Percentiles rank a stretch among this genome's conserved stretches.
phyloP scores from a whole-genome alignment of 2,888 invertebrate genomes.

The Apodemia duryi region DNA sequence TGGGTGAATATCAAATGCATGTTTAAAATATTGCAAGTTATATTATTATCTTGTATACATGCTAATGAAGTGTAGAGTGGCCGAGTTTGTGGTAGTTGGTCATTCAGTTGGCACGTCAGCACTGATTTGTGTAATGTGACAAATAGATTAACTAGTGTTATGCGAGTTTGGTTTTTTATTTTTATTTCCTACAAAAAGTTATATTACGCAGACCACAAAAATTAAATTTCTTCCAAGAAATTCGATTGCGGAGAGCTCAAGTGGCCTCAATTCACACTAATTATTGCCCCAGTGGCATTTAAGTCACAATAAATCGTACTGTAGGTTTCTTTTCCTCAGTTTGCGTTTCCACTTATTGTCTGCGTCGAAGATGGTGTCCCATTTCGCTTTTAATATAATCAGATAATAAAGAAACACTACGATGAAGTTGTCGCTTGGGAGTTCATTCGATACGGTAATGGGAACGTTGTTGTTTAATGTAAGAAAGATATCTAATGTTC shows the following conservation, averaged over 20 bases:
- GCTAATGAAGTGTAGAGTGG: slow-evolving; percentile 70
- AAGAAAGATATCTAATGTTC: neutral
- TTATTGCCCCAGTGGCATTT: slow-evolving; percentile 18
- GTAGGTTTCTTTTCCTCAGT: slow-evolving; percentile 15
- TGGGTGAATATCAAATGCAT: slow-evolving; percentile 39
- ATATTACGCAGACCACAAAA: neutral
- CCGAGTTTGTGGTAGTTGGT: slow-evolving; percentile 73
- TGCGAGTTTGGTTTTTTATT: slow-evolving; percentile 10
- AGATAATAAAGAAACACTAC: slow-evolving; percentile 14
- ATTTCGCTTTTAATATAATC: slow-evolving; percentile 19
- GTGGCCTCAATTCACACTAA: slow-evolving; percentile 19
- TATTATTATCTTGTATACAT: slow-evolving; percentile 66
- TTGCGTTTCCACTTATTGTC: slow-evolving; percentile 17
- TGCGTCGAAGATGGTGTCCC: slow-evolving; percentile 17
- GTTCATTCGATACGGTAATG: slow-evolving; percentile 7
- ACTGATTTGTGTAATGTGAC: slow-evolving; percentile 63
- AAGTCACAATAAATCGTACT: slow-evolving; percentile 20
- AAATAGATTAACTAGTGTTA: slow-evolving; percentile 39
- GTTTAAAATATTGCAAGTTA: slow-evolving; percentile 43
- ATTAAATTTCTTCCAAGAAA: slow-evolving; percentile 3
- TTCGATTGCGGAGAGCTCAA: slow-evolving; percentile 10
- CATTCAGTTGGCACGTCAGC: slow-evolving; percentile 71
- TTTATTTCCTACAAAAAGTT: neutral
- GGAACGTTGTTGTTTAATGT: slow-evolving; percentile 1
- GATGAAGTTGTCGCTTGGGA: neutral